phyloP scores from a whole-genome alignment of 2,797 vertebrate species.

The Astyanax mexicanus region DNA sequence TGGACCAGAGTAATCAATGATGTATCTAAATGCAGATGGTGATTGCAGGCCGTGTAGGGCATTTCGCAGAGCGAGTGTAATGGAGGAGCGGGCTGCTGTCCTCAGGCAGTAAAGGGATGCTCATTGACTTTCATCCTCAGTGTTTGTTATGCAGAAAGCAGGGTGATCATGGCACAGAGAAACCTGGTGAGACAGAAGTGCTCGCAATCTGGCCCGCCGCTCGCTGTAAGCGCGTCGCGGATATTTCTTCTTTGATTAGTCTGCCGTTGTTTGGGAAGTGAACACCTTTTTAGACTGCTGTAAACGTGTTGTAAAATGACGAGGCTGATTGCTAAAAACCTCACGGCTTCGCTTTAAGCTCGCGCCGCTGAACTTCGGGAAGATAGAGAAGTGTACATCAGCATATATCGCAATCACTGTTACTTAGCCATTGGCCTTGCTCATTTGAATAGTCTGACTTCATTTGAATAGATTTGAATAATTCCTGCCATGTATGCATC shows the following conservation, averaged over 20 bases:
- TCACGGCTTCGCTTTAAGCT: constrained; percentile 19
- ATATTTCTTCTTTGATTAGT: constrained; percentile 33
- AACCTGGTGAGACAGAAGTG: constrained; percentile 14
- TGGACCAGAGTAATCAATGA: constrained; percentile 78
- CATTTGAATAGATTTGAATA: constrained; percentile 64
- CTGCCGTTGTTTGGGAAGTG: constrained; percentile 26
- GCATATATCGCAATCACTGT: constrained; percentile 48
- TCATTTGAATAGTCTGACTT: constrained; percentile 55
- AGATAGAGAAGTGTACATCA: constrained; percentile 37
- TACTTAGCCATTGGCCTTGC: constrained; percentile 44
- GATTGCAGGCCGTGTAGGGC: constrained; percentile 74
- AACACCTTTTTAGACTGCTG: constrained; percentile 8
- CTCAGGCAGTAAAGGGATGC: constrained; percentile 45
- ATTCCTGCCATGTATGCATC: constrained; percentile 51
- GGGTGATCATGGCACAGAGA: constrained; percentile 22
- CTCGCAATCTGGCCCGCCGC: constrained; percentile 25
- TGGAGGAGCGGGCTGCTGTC: constrained; percentile 34
- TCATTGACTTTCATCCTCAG: constrained; percentile 47
- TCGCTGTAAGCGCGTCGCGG: constrained; percentile 20
- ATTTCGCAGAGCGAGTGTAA: constrained; percentile 34
- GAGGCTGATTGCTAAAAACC: constrained; percentile 28
- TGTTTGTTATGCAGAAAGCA: constrained; percentile 40
- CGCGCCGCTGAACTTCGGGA: constrained; percentile 9
- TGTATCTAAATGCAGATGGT: constrained; percentile 81
- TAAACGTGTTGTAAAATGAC: constrained; percentile 18